A percentile compares a stretch with the other conserved stretches of the same genome.
Evolutionary conservation across 2,113 vertebrate genomes (phyloP).

Genomic region (Bos taurus): ARS-UCD2.0 NC_037328.1:120786001-120786500

Average conservation of each 20-base stretch:
- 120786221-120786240: neutral
- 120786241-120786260: neutral
- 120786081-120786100: neutral
- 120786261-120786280: neutral
- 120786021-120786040: constrained; percentile 2
- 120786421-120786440: neutral
- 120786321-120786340: neutral
- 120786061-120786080: neutral
- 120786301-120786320: neutral
- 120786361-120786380: neutral
- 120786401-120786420: neutral
- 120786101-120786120: neutral
- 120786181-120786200: neutral
- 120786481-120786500: neutral
- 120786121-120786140: neutral
- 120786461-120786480: neutral
- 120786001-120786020: constrained; percentile 14
- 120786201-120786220: neutral
- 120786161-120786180: neutral
- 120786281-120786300: neutral
- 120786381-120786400: neutral
- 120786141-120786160: neutral
- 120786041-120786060: neutral
- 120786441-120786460: neutral
- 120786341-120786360: neutral